These are phyloP conservation scores for Drosophila parthenogenetica DNA, from an alignment of 2,888 invertebrate species.

Conservation along the genomic window DNA sequence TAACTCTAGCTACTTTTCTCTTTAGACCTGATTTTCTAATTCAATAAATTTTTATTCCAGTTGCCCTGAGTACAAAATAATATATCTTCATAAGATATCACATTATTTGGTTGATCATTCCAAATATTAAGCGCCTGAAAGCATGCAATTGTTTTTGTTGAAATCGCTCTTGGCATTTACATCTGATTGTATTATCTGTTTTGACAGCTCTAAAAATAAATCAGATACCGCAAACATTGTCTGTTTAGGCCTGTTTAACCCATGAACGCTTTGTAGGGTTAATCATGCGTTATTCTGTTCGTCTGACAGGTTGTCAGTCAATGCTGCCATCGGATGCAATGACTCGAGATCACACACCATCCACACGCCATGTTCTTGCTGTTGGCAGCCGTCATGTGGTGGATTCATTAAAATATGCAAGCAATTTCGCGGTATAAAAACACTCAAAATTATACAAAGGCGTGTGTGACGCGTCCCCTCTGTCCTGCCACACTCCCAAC, in stretches of 20 bases:
- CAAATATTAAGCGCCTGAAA: too few species aligned
- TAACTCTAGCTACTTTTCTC: too few species aligned
- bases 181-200: too few species aligned
- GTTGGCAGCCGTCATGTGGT: conserved; percentile 72
- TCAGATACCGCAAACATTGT: too few species aligned
- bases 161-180: too few species aligned
- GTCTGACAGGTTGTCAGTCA: conserved; percentile 56
- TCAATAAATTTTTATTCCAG: too few species aligned
- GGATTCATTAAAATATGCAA: conserved; percentile 78
- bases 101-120: too few species aligned
- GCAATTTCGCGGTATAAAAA: conserved; percentile 79
- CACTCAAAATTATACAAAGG: conserved; percentile 71
- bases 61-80: too few species aligned
- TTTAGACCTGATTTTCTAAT: too few species aligned
- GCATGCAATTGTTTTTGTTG: too few species aligned
- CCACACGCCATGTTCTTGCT: conserved; percentile 38
- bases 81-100: too few species aligned
- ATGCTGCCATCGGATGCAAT: conserved; percentile 44
- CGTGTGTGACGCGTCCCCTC: neutral
- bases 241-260: neutral
- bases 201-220: too few species aligned
- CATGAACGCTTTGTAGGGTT: conserved; percentile 4
- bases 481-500: conserved; percentile 5
- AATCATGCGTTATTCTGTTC: conserved; percentile 38
- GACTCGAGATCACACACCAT: conserved; percentile 51